Percentiles rank a stretch among this genome's conserved stretches.
Conservation (phyloP, 2,888 invertebrate species). For the Zonitis immaculata region DNA sequence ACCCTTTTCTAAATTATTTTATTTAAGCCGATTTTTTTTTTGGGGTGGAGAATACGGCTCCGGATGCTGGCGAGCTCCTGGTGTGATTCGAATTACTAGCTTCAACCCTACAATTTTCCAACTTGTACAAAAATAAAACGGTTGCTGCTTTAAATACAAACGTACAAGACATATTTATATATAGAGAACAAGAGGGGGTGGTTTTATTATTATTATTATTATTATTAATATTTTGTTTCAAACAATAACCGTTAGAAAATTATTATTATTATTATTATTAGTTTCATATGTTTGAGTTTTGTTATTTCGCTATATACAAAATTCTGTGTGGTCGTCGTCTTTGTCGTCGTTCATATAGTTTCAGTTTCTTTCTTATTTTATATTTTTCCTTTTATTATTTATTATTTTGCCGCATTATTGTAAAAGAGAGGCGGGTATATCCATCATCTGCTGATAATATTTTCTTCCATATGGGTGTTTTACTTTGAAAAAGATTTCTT, state of each 20-base stretch:
- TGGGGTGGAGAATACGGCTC: slow-evolving; percentile 27
- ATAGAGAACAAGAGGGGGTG: slow-evolving; percentile 23
- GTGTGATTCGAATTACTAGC: slow-evolving; percentile 45
- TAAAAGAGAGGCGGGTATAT: slow-evolving; percentile 4
- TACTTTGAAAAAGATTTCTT: not conserved
- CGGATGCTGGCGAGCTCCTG: slow-evolving; percentile 44
- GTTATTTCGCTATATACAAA: too few relatives aligned
- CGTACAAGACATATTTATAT: slow-evolving; percentile 36
- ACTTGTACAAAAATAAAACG: slow-evolving; percentile 36
- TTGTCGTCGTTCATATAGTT: not conserved
- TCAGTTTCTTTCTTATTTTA: too few relatives aligned
- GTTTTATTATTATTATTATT: not conserved
- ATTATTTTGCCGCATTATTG: not conserved
- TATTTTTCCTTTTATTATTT: too few relatives aligned
- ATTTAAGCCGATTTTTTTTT: too few relatives aligned
- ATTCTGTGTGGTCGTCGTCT: slow-evolving; percentile 5
- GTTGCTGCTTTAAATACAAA: slow-evolving; percentile 27
- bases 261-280: slow-evolving; percentile 18
- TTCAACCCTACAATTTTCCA: slow-evolving; percentile 47
- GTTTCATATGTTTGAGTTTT: slow-evolving; percentile 19
- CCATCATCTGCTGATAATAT: slow-evolving; percentile 3
- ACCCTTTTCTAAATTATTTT: slow-evolving; percentile 43
- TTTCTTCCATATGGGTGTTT: not conserved
- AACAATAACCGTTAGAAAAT: slow-evolving; percentile 3
- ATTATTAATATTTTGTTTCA: slow-evolving; percentile 24